Conservation (phyloP, 2,888 invertebrate species). For the Elmis aenea region DNA sequence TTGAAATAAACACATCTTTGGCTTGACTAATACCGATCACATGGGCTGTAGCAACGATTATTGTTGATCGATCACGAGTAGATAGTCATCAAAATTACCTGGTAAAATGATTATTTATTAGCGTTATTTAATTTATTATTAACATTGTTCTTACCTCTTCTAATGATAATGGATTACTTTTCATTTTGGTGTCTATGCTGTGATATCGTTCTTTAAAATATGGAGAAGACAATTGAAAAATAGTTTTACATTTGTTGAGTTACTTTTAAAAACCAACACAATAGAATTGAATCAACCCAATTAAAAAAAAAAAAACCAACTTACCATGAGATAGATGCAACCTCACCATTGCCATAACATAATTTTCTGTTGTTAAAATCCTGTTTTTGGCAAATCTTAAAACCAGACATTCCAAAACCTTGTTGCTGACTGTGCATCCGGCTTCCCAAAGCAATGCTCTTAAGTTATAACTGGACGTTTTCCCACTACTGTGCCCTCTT, state of each 20-base stretch:
- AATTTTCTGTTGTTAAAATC: conserved; percentile 56
- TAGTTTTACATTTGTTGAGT: too few relatives aligned
- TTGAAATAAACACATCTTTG: conserved; percentile 9
- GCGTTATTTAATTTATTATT: too few relatives aligned
- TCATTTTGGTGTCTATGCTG: conserved; percentile 65
- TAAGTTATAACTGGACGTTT: conserved; percentile 60
- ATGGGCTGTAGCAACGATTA: too few relatives aligned
- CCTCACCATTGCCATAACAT: conserved; percentile 60
- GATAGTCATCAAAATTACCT: conserved; percentile 60
- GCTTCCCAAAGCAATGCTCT: conserved; percentile 65
- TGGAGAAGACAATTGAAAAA: too few relatives aligned
- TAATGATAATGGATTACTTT: conserved; percentile 64
- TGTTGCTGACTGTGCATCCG: conserved; percentile 65
- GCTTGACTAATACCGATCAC: too few relatives aligned
- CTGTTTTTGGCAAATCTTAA: conserved; percentile 60
- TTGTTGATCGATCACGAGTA: too few relatives aligned
- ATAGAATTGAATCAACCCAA: too few relatives aligned
- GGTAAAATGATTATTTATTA: conserved; percentile 31
- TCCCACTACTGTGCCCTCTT: conserved; percentile 49
- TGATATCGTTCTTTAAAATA: conserved; percentile 59
- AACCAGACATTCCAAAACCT: conserved; percentile 68
- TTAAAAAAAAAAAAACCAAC: conserved; percentile 5
- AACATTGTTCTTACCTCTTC: conserved; percentile 56
- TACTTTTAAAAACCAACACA: too few relatives aligned
- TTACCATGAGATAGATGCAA: conserved; percentile 61